phyloP scores from a whole-genome alignment of 2,113 vertebrate genomes.

The Turdus rufiventris region DNA sequence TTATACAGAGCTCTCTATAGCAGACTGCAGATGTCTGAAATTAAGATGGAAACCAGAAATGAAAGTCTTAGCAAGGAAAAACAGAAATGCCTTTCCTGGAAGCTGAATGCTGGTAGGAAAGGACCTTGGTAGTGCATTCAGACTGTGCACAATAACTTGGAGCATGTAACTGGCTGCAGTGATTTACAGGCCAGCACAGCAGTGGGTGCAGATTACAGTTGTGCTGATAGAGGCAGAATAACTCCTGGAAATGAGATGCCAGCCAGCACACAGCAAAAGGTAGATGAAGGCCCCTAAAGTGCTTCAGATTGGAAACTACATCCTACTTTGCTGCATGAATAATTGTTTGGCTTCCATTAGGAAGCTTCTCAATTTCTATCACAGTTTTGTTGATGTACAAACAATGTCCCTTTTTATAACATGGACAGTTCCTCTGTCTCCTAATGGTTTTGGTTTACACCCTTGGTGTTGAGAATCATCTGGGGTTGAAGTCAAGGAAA shows the following conservation, averaged over 20 bases:
- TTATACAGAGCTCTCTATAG: neutral
- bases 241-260: conserved; percentile 47
- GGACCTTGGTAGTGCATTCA: neutral
- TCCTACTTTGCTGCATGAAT: neutral
- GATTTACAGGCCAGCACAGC: conserved; percentile 22
- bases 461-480: neutral
- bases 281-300: conserved; percentile 4
- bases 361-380: neutral
- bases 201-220: conserved; percentile 8
- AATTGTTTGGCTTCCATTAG: conserved; percentile 13
- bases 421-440: neutral
- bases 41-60: neutral
- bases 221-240: conserved; percentile 39
- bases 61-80: neutral
- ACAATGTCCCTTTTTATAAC: neutral
- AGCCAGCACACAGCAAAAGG: conserved; percentile 5
- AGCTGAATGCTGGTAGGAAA: neutral
- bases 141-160: neutral
- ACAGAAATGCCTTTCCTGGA: neutral
- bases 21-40: neutral
- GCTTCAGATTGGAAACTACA: conserved; percentile 22
- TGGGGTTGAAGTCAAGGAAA: neutral
- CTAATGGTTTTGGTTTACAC: neutral
- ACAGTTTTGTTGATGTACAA: neutral
- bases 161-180: neutral